Evolutionary conservation across 2,888 invertebrate species (phyloP).

Genomic region (Lepidochitona cinerea): DNA sequence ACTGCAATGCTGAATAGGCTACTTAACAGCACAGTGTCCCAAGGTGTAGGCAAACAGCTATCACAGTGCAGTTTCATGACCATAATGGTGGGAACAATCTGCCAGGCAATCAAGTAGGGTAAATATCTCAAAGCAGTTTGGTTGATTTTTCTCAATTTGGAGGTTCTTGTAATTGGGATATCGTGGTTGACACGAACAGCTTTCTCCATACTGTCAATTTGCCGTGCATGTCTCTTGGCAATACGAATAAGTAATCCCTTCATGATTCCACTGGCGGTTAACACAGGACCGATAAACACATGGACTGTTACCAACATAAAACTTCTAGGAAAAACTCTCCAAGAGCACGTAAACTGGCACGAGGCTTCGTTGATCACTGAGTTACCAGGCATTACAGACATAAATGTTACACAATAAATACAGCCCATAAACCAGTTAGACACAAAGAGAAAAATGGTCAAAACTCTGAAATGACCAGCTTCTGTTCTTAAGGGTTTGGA

Average conservation of each 20-base stretch:
- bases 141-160: not conserved
- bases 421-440: too few species aligned
- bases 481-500: too few species aligned
- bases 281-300: not conserved
- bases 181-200: not conserved
- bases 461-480: too few species aligned
- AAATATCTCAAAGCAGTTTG: not conserved
- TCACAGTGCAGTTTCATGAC: not conserved
- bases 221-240: not conserved
- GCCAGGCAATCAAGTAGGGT: not conserved
- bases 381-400: too few species aligned
- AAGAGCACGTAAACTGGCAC: not conserved
- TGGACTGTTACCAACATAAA: not conserved
- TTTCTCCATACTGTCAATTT: not conserved
- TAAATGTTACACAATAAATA: too few species aligned
- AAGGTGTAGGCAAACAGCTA: not conserved
- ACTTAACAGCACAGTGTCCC: too few species aligned
- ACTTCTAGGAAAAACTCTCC: not conserved
- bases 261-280: not conserved
- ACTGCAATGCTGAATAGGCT: too few species aligned
- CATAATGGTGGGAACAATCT: not conserved
- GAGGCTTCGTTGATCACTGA: too few species aligned
- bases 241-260: not conserved
- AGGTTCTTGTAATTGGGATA: not conserved
- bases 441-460: too few species aligned